These are phyloP conservation scores for Vanessa cardui DNA, from an alignment of 2,888 invertebrate genomes.

Conservation along the genomic window DNA sequence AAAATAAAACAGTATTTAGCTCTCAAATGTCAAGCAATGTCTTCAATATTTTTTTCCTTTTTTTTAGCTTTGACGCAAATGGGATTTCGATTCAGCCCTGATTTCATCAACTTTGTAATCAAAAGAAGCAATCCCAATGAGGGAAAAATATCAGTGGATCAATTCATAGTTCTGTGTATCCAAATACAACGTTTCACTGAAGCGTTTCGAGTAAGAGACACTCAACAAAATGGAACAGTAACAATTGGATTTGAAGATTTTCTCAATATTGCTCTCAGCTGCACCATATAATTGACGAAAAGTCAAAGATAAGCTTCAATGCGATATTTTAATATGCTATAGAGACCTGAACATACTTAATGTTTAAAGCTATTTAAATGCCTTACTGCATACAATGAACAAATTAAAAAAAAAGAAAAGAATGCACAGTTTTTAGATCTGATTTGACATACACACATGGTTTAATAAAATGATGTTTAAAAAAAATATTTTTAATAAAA, in stretches of 20 bases:
- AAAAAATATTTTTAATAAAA: conserved; percentile 14
- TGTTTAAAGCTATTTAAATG: neutral
- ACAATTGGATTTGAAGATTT: conserved; percentile 96
- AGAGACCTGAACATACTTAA: neutral
- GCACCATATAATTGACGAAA: conserved; percentile 74
- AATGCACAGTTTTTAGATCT: too few relatives aligned
- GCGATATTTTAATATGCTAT: neutral
- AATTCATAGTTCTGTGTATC: conserved; percentile 94
- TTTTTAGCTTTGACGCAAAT: conserved; percentile 90
- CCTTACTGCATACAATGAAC: too few relatives aligned
- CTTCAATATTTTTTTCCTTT: conserved; percentile 33
- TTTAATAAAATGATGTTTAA: neutral
- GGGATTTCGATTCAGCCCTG: conserved; percentile 92
- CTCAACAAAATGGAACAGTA: conserved; percentile 90
- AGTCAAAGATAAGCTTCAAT: neutral
- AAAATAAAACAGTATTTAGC: too few relatives aligned
- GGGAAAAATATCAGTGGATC: conserved; percentile 89
- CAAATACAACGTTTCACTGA: conserved; percentile 95
- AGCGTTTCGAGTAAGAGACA: conserved; percentile 91
- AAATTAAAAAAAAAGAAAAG: too few relatives aligned
- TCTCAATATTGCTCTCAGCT: conserved; percentile 90
- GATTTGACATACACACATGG: too few relatives aligned
- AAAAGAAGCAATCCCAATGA: conserved; percentile 86
- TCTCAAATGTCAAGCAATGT: neutral
- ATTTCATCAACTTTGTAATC: conserved; percentile 88